A percentile compares a stretch with the other conserved stretches of the same genome.
Conservation (phyloP, 30 jellyfish, hydroid and myxozoan species). For the Nemopilema nomurai region DNA sequence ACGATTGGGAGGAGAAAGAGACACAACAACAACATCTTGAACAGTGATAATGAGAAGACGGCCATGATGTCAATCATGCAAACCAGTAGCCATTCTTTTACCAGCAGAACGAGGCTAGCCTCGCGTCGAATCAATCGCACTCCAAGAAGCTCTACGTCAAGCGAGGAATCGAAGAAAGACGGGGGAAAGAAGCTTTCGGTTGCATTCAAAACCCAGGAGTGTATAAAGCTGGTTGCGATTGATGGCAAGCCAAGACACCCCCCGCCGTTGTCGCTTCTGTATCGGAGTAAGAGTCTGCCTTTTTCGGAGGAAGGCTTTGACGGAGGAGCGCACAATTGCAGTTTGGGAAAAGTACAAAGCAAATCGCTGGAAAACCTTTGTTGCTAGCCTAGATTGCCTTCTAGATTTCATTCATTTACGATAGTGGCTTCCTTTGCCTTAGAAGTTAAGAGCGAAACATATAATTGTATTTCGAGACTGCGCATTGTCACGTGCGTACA, state of each 20-base stretch:
- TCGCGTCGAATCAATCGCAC: not conserved
- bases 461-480: no score
- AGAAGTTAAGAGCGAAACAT: no score
- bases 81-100: not conserved
- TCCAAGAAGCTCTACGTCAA: not conserved
- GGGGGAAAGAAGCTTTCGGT: not conserved
- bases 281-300: not conserved
- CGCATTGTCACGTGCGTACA: no score
- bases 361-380: no score
- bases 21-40: not conserved
- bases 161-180: not conserved
- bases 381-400: no score
- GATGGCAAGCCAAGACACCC: not conserved
- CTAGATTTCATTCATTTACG: no score
- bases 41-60: slow-evolving; percentile 1
- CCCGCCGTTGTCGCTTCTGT: not conserved
- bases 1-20: not conserved
- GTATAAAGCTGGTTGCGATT: not conserved
- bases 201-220: not conserved
- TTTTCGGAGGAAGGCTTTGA: not conserved
- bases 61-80: not conserved
- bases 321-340: not conserved
- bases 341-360: not conserved
- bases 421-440: no score
- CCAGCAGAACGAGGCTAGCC: not conserved